Evolutionary conservation across 2,113 vertebrate species (phyloP).

Genomic region (Apistogramma diplotaenia): DNA sequence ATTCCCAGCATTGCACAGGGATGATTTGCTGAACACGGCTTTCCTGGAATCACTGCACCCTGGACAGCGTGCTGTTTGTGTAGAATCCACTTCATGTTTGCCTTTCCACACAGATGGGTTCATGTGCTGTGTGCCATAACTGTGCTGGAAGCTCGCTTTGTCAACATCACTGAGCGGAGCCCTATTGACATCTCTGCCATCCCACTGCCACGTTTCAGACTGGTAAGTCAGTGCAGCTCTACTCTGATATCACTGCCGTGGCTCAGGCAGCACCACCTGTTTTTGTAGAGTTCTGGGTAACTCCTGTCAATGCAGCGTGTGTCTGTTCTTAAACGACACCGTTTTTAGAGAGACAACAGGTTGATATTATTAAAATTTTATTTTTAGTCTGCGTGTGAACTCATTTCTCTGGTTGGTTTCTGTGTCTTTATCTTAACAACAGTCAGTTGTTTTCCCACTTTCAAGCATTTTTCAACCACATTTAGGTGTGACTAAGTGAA

Average conservation of each 20-base stretch:
- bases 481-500: not conserved
- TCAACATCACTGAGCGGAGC: slow-evolving; percentile 89
- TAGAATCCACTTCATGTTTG: slow-evolving; percentile 20
- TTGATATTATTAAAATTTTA: too few relatives aligned
- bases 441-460: not conserved
- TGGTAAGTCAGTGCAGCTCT: slow-evolving; percentile 74
- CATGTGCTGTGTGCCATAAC: slow-evolving; percentile 96
- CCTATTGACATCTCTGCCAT: slow-evolving; percentile 94
- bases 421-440: not conserved
- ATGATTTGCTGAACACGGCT: not conserved
- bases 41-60: not conserved
- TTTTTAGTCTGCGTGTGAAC: too few relatives aligned
- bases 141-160: slow-evolving; percentile 93
- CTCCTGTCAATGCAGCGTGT: not conserved
- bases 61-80: slow-evolving; percentile 19
- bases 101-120: slow-evolving; percentile 85
- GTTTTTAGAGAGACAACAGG: too few relatives aligned
- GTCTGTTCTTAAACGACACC: not conserved
- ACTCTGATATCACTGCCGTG: not conserved
- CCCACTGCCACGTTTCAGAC: slow-evolving; percentile 89
- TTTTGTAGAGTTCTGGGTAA: not conserved
- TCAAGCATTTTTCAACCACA: not conserved
- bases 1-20: not conserved
- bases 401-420: not conserved
- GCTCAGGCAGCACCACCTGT: not conserved